Percentiles rank a stretch among this genome's conserved stretches.
Evolutionary conservation across 2,888 invertebrate genomes (phyloP).

Genomic region (Pseudococcus viburni): DNA sequence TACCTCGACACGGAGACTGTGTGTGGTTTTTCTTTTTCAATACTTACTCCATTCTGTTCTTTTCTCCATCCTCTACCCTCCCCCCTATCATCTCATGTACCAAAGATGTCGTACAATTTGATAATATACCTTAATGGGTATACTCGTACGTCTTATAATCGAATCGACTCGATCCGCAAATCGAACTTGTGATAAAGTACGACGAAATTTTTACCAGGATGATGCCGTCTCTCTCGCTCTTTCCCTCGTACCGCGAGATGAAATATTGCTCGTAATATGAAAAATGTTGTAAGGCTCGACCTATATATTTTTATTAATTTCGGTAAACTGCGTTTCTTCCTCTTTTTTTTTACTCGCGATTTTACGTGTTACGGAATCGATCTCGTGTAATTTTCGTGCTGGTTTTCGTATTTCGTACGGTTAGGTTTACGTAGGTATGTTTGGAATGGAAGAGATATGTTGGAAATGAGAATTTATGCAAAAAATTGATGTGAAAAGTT

Average conservation of each 20-base stretch:
- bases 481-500: no score
- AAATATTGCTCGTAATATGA: not conserved
- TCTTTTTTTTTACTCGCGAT: no score
- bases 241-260: not conserved
- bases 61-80: not conserved
- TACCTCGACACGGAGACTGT: conserved; percentile 25
- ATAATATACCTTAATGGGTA: not conserved
- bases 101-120: not conserved
- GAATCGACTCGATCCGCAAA: not conserved
- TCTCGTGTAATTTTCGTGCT: no score
- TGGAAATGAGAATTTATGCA: no score
- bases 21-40: conserved; percentile 34
- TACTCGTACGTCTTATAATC: not conserved
- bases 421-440: no score
- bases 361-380: no score
- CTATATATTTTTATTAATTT: not conserved
- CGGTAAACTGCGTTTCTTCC: no score
- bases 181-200: not conserved
- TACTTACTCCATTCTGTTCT: not conserved
- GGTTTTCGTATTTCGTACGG: no score
- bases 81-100: not conserved
- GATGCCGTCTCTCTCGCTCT: not conserved
- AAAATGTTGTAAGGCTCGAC: not conserved
- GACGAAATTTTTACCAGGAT: not conserved
- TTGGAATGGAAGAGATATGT: no score